Conservation (phyloP, 2,113 vertebrate genomes). For the Camelus dromedarius region DNA sequence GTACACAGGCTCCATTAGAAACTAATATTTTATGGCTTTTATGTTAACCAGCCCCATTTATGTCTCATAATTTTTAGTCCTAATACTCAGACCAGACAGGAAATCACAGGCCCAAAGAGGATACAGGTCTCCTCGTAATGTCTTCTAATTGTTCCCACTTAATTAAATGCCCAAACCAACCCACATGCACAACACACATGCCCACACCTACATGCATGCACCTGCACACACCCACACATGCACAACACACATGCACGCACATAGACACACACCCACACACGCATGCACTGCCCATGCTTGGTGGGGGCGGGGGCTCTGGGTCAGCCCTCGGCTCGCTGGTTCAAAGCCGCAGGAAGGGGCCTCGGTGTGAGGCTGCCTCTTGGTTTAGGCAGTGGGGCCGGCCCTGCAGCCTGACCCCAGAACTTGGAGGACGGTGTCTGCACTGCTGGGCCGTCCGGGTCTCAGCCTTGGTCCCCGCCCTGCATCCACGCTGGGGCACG, state of each 20-base stretch:
- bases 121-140: not conserved
- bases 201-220: accelerated
- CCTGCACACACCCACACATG: not conserved
- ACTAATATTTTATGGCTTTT: not conserved
- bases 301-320: too few relatives aligned
- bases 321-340: accelerated
- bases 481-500: accelerated
- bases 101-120: not conserved
- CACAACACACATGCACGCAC: accelerated
- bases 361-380: not conserved
- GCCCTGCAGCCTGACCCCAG: not conserved
- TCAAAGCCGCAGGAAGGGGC: not conserved
- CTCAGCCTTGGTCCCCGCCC: accelerated
- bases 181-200: accelerated
- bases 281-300: not conserved
- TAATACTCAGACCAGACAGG: slow-evolving; percentile 22
- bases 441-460: accelerated
- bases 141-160: not conserved
- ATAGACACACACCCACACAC: not conserved
- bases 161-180: not conserved
- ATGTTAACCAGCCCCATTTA: not conserved
- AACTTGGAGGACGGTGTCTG: accelerated
- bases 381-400: not conserved
- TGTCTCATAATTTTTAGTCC: slow-evolving; percentile 36
- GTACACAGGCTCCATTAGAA: not conserved